Evolutionary conservation across 2,888 invertebrate genomes (phyloP), one percentile per base, ranked within the genome.

Genomic region (Labia minor): DNA sequence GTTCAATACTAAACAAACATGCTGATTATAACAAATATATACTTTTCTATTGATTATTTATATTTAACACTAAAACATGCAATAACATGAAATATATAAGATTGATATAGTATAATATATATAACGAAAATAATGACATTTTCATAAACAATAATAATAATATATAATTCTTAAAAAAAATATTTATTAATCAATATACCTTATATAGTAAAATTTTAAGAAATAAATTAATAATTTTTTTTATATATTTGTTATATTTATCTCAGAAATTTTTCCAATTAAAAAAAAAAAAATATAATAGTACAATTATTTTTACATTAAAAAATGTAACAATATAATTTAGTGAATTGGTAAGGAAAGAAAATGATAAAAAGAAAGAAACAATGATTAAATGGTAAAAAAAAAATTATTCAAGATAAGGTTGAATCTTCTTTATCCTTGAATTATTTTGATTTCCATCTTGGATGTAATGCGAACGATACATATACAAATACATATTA

Each of bases 191-290:
- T 61, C 65, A 19, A 49, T 66, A 19, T 64, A 64, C 33, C 37
- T 67, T 65, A 62, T 18, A 1, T 37, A 37, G 37, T 64, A 49
- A 49, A 19, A 66, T 37, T 61, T 65, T 67, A 66, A 66, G 64
- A 66, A 68, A 66, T 62, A 37, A 62, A 67, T 26, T 61, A 37
- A 49, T 49, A 21, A 66, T 1, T 37, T 63, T 19, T 14, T 67
- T 18, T 37, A 19, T 19, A 18, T 62, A n/a, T 19, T 26, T 26
- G 26, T 26, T 26, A 26, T 26, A 26, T 26, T 26, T 26, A n/a
- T 26, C 3, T 26, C 26, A 26, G 26, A 26, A 3, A 26, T 6
- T 3, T 6, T 6, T 26, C 26, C 26, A 49, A 49, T 8, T 33
- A 33, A 33, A 8, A 8, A 33, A 33, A 11, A 8, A 8, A 33